These are phyloP conservation scores for Automeris io DNA, from an alignment of 2,888 invertebrate species.

Conservation along the genomic window DNA sequence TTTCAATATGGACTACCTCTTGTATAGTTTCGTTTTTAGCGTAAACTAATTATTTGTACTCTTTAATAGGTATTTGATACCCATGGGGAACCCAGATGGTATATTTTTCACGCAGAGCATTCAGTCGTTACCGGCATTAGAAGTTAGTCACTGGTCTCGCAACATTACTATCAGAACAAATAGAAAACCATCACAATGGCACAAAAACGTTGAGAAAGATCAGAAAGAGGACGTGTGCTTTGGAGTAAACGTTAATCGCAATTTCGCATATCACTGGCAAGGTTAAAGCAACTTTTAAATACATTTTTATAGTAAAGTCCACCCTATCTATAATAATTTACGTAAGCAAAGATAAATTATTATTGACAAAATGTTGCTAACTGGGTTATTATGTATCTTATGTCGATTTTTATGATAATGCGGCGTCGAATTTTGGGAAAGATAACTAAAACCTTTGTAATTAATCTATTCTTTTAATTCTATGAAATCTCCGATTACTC, in stretches of 20 bases:
- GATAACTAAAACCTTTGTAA: too few relatives aligned
- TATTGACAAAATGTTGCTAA: neutral
- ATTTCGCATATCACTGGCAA: conserved; percentile 71
- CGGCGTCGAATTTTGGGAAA: too few relatives aligned
- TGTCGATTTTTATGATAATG: too few relatives aligned
- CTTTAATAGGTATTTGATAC: conserved; percentile 55
- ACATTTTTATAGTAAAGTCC: neutral
- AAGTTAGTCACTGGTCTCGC: conserved; percentile 38
- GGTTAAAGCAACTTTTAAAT: conserved; percentile 29
- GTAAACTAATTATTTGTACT: neutral
- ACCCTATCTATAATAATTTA: neutral
- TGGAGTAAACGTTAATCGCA: conserved; percentile 63
- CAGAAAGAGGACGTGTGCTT: conserved; percentile 35
- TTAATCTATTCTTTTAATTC: too few relatives aligned
- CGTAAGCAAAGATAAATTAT: neutral
- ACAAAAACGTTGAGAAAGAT: conserved; percentile 55
- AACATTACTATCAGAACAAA: conserved; percentile 36
- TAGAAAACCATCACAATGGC: conserved; percentile 48
- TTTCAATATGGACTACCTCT: too few relatives aligned
- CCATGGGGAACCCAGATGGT: conserved; percentile 62
- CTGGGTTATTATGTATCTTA: too few relatives aligned
- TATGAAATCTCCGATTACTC: too few relatives aligned
- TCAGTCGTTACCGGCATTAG: conserved; percentile 27
- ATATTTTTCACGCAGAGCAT: conserved; percentile 46
- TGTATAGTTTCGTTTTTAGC: too few relatives aligned